phyloP scores from a whole-genome alignment of 2,113 vertebrate species.

The Irena cyanogastra region DNA sequence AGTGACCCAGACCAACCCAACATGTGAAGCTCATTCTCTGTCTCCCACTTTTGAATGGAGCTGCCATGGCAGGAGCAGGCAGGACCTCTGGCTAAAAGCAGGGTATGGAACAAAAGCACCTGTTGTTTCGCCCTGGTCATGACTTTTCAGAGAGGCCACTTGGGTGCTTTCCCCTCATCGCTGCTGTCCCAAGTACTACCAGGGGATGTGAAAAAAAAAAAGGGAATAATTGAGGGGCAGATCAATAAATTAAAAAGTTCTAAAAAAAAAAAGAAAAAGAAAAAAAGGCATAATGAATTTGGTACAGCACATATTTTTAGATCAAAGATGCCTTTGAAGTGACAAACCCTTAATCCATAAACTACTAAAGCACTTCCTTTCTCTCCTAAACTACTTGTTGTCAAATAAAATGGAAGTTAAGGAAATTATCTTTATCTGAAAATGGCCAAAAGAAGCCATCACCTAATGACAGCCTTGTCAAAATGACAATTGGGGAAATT shows the following conservation, averaged over 20 bases:
- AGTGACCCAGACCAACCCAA: neutral
- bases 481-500: constrained; percentile 76
- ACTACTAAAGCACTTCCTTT: constrained; percentile 75
- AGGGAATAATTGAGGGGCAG: constrained; percentile 59
- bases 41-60: neutral
- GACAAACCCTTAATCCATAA: constrained; percentile 75
- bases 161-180: constrained; percentile 13
- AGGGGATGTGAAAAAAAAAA: constrained; percentile 14
- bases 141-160: constrained; percentile 64
- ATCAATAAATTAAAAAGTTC: constrained; percentile 75
- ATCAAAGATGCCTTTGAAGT: constrained; percentile 83
- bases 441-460: constrained; percentile 79
- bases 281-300: constrained; percentile 75
- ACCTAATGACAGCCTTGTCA: constrained; percentile 80
- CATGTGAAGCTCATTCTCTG: rapidly evolving
- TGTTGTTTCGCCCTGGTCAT: constrained; percentile 66
- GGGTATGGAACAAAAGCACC: constrained; percentile 70
- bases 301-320: constrained; percentile 83
- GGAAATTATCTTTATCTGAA: constrained; percentile 81
- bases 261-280: neutral
- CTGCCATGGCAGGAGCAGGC: neutral
- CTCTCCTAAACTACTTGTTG: constrained; percentile 69
- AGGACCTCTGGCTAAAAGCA: constrained; percentile 26
- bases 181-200: constrained; percentile 3
- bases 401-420: constrained; percentile 82